Evolutionary conservation across 1,140 invertebrate genomes (phyloP).

Genomic region (Hermetia illucens): DNA sequence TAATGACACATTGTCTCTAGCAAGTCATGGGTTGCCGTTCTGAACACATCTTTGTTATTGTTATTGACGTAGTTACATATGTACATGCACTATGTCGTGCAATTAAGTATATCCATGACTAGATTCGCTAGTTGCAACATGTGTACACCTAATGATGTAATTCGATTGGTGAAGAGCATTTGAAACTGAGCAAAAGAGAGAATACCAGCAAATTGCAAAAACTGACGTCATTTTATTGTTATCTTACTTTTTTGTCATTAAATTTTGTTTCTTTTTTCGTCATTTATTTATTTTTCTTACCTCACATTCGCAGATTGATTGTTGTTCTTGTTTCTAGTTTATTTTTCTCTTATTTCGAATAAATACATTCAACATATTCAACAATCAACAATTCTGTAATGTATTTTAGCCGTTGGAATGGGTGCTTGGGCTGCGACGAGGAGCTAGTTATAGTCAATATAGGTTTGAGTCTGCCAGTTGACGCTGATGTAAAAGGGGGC

Average conservation of each 20-base stretch:
- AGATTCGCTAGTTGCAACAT: too few relatives aligned
- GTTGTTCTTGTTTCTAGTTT: neutral
- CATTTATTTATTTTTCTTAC: too few relatives aligned
- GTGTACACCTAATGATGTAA: neutral
- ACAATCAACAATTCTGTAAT: neutral
- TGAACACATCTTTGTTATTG: too few relatives aligned
- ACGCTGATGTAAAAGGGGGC: neutral
- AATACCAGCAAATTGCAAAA: neutral
- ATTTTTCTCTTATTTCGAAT: neutral
- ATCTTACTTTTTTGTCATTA: neutral
- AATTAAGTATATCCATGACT: too few relatives aligned
- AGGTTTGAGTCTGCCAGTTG: neutral
- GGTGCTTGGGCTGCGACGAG: neutral
- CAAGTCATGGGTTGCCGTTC: too few relatives aligned
- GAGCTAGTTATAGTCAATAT: too few relatives aligned
- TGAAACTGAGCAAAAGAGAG: neutral
- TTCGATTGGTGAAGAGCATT: neutral
- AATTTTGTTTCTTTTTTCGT: neutral
- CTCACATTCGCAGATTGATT: neutral
- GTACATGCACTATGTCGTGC: too few relatives aligned
- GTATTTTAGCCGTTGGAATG: neutral
- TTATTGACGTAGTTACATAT: too few relatives aligned
- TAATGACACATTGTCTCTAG: too few relatives aligned
- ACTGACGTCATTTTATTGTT: neutral
- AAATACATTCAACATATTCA: neutral